These are phyloP conservation scores for Mesodorylaimus sp. DNA, from an alignment of 2,888 invertebrate species.

Conservation along the genomic window DNA sequence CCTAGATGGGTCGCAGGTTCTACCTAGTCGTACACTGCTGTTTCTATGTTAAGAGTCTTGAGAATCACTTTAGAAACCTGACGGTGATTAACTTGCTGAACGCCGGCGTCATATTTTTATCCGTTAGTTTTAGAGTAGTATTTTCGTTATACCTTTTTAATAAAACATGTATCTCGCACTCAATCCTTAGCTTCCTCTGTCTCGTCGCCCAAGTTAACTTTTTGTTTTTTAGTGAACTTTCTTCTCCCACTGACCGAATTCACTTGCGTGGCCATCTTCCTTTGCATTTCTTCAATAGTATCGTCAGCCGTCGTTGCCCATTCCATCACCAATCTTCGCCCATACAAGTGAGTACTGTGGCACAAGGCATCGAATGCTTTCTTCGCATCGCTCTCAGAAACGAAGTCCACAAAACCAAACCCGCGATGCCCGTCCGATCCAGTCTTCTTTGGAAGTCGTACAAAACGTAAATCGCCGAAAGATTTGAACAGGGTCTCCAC, in stretches of 20 bases:
- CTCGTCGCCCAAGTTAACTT: background rate
- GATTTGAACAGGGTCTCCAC: slow-evolving; percentile 43
- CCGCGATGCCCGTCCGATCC: slow-evolving; percentile 53
- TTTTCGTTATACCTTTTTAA: too few species aligned
- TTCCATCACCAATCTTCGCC: slow-evolving; percentile 76
- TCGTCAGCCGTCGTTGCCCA: slow-evolving; percentile 64
- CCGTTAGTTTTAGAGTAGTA: too few species aligned
- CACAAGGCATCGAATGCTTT: slow-evolving; percentile 76
- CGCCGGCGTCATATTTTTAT: too few species aligned
- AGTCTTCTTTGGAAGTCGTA: slow-evolving; percentile 75
- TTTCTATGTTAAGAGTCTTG: too few species aligned
- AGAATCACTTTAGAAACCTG: too few species aligned
- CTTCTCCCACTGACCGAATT: too few species aligned
- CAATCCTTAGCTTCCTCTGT: too few species aligned
- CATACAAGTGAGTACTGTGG: slow-evolving; percentile 92
- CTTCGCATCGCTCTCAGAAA: slow-evolving; percentile 74
- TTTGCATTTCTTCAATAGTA: slow-evolving; percentile 56
- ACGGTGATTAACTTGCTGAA: too few species aligned
- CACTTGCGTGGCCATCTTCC: slow-evolving; percentile 52
- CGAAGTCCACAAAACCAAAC: slow-evolving; percentile 86
- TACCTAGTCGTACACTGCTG: too few species aligned
- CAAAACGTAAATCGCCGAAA: slow-evolving; percentile 75
- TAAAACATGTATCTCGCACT: too few species aligned
- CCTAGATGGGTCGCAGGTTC: too few species aligned
- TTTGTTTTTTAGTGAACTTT: background rate